phyloP scores from a whole-genome alignment of 2,797 vertebrate species.

The Micropoecilia bifurca region DNA sequence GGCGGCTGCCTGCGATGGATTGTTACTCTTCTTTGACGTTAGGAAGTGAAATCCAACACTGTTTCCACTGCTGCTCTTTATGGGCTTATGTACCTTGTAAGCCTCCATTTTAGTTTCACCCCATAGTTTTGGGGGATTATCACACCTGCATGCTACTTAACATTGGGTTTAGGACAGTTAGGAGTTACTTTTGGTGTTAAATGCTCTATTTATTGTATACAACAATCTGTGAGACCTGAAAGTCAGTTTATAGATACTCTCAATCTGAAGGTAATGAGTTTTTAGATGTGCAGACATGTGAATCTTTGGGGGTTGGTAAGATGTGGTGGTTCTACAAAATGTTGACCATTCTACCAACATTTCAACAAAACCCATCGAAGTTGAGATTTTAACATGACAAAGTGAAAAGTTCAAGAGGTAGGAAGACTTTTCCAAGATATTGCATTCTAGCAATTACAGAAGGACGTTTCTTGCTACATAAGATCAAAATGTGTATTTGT shows the following conservation, averaged over 20 bases:
- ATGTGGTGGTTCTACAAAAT: neutral
- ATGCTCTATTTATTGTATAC: neutral
- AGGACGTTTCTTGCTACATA: neutral
- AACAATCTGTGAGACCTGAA: neutral
- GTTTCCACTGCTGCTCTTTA: constrained; percentile 78
- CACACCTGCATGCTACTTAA: constrained; percentile 28
- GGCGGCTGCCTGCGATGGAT: constrained; percentile 69
- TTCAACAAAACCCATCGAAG: neutral
- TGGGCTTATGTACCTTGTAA: constrained; percentile 74
- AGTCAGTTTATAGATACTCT: neutral
- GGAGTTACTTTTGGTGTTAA: constrained; percentile 1
- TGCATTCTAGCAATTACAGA: neutral
- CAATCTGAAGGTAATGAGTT: neutral
- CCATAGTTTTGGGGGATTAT: constrained; percentile 54
- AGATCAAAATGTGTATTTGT: neutral
- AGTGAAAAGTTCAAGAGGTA: neutral
- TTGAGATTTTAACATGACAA: neutral
- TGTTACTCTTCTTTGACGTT: constrained; percentile 67
- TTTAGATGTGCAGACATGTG: neutral
- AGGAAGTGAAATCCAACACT: constrained; percentile 83
- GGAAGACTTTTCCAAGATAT: neutral
- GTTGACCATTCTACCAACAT: neutral
- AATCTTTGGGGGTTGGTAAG: neutral
- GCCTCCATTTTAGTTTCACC: constrained; percentile 66
- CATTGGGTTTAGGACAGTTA: constrained; percentile 20